Evolutionary conservation across 2,113 vertebrate genomes (phyloP), one percentile per base, ranked within the genome.

Genomic region (Callaeas wilsoni): DNA sequence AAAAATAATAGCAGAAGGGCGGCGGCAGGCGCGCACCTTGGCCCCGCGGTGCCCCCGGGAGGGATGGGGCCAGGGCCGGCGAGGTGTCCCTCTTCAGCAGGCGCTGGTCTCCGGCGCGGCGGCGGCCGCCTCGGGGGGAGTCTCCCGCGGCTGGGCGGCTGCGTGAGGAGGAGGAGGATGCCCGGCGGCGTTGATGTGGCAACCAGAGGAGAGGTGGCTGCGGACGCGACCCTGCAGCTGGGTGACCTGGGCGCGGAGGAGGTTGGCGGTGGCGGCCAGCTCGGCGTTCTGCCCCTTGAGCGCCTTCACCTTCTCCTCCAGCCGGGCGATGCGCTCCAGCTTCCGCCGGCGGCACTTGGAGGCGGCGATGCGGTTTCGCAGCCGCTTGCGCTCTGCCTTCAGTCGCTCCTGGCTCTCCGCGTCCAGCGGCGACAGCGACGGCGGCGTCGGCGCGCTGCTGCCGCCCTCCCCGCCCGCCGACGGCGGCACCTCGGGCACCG

Each of bases 331-430:
- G 68, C 98, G 94, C 94, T 98, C 98, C 91, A 98, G 97, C 89
- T 98, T 98, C 69, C 98, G 93, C 84, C 97, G 98, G 33, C 98
- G 98, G 85, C 98, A 98, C 93, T 98, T 98, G 77, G 98, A 98
- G 74, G 98, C 98, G 12, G 98, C 98, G 91, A 98, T 98, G 78
- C 98, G 97, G 83, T 98, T 98, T 69, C 98, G 96, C 79, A 98
- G 96, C 82, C 98, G 96, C 96, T 98, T 98, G 80, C 98, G 97
- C 94, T 98, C 98, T 5, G 98, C 98, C 91, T 98, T 98, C 97
- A 98, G 97, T 41, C 98, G 94, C 93, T 98, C 98, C 91, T 98
- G 98, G 57, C 97, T 98, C 92, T 98, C 98, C 59, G 98, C 97
- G 91, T 98, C 98, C 41, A 98, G 97, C 41, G 98, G 98, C 5